Base-by-base conservation (phyloP, 2,888 invertebrate species). In the Chrysina gloriosa region DNA sequence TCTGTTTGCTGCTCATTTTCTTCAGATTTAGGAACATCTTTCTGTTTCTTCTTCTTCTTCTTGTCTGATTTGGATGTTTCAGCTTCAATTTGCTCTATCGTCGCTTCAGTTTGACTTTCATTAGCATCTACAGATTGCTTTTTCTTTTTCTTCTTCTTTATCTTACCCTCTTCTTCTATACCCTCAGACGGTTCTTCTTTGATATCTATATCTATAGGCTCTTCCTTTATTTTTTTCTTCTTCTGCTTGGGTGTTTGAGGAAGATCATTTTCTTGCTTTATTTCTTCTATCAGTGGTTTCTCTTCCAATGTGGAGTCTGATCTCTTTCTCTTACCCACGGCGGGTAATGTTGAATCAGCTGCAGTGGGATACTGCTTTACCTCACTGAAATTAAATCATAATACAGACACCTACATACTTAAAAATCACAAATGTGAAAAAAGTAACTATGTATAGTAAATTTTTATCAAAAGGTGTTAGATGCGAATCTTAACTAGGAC, bases 331-430 rank as follows among this genome's bases (percentile, higher is more conserved):
- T 90, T 90, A 2, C 83, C 77, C 0, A 84, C 77, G 71, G 86
- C 85, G 19, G 90, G 89, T 39, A 96, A 81, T 0, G 96, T 95
- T 47, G 92, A 93, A 84, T 97, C 97, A 0, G 89, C 91, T 2
- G 90, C 92, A 5, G 87, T 85, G 48, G 91, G 89, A 84, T 96
- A 96, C 36, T 92, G 89, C 74, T 91, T 86, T 58, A 95, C 89
- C 85, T 96, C 94, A 76, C 95, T 93, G 77, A 70, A 71, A 70
- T 64, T 16, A 29, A 29, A 42, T 16, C 14, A 9, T 36, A n/a
- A 36, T 5, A 36, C 9, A 36, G n/a, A 36, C 3, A 16, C n/a
- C 14, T 16, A 31, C 3, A 27, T n/a, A 54, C 14, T 19, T 52
- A 29, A 16, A 29, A 47, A 23, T n/a, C n/a, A n/a, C n/a, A n/a